These are phyloP conservation scores for Sminthurinus signatus DNA, from an alignment of 1,140 invertebrate genomes.

Conservation along the genomic window DNA sequence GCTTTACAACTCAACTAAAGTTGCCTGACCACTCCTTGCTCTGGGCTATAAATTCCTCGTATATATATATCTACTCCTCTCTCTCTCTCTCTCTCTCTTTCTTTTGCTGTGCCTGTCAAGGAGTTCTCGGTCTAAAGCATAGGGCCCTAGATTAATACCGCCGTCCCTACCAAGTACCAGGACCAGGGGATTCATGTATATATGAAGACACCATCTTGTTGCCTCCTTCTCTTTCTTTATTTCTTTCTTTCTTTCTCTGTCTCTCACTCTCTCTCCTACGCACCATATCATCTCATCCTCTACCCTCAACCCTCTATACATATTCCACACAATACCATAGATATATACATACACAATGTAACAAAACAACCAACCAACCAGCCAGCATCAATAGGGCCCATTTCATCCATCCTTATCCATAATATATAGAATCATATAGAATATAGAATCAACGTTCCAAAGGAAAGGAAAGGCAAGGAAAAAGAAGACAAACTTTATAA, in stretches of 20 bases:
- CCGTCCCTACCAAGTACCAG: conserved; percentile 2
- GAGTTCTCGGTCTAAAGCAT: neutral
- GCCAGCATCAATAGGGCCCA: neutral
- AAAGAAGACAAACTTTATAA: conserved; percentile 3
- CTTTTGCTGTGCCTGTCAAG: conserved; percentile 1
- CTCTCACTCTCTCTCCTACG: conserved; percentile 13
- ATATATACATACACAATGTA: too few relatives aligned
- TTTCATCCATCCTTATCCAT: neutral
- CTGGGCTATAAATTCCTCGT: conserved; percentile 41
- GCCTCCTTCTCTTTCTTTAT: neutral
- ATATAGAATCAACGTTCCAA: neutral
- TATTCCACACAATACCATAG: neutral
- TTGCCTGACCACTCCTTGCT: conserved; percentile 42
- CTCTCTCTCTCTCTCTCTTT: conserved; percentile 5
- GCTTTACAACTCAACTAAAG: conserved; percentile 42
- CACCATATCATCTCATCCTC: conserved; percentile 2
- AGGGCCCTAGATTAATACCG: conserved; percentile 3
- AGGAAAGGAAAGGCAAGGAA: too few relatives aligned
- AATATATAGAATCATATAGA: neutral
- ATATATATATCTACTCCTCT: conserved; percentile 3
- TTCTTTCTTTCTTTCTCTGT: neutral
- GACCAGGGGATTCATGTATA: neutral
- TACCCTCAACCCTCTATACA: neutral
- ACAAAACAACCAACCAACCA: too few relatives aligned
- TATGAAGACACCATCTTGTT: conserved; percentile 13